Evolutionary conservation across 2,888 invertebrate genomes (phyloP).

Genomic region (Andrena hattorfiana): DNA sequence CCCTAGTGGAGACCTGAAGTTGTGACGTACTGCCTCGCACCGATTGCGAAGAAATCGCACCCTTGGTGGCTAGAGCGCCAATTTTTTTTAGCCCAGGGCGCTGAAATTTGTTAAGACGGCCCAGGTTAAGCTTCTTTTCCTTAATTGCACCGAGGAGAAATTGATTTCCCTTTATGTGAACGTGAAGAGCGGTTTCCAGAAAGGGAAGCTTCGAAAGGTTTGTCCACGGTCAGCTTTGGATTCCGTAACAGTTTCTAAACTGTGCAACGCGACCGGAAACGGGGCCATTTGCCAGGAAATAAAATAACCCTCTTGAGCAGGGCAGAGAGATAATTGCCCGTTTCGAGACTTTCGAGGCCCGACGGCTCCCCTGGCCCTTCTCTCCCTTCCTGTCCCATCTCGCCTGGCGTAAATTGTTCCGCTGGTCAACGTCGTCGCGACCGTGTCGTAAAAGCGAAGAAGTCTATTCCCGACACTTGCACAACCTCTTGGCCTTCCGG

Average conservation of each 20-base stretch:
- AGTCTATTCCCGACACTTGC: neutral
- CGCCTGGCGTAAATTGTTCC: conserved; percentile 26
- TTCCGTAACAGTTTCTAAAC: conserved; percentile 61
- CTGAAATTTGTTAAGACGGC: no score
- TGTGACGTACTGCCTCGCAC: no score
- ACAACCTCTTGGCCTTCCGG: neutral
- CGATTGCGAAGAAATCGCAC: no score
- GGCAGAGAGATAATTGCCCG: conserved; percentile 65
- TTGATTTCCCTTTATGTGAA: no score
- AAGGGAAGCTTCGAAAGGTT: conserved; percentile 4
- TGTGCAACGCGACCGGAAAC: conserved; percentile 63
- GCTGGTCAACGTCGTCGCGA: conserved; percentile 17
- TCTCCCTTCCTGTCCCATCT: conserved; percentile 12
- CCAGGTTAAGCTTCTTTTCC: no score
- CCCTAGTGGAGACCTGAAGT: no score
- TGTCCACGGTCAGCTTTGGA: conserved; percentile 44
- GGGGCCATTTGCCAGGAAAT: conserved; percentile 74
- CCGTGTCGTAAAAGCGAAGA: conserved; percentile 8
- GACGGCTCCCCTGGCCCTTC: conserved; percentile 11
- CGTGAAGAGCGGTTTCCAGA: neutral
- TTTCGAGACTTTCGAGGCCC: conserved; percentile 60
- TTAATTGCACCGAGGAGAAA: no score
- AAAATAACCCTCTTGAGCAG: conserved; percentile 68
- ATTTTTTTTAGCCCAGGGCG: no score
- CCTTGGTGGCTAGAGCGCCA: no score